A percentile compares a stretch with the other conserved stretches of the same genome.
Evolutionary conservation across 2,797 vertebrate species (phyloP).

Genomic region (Amazona finschi): DNA sequence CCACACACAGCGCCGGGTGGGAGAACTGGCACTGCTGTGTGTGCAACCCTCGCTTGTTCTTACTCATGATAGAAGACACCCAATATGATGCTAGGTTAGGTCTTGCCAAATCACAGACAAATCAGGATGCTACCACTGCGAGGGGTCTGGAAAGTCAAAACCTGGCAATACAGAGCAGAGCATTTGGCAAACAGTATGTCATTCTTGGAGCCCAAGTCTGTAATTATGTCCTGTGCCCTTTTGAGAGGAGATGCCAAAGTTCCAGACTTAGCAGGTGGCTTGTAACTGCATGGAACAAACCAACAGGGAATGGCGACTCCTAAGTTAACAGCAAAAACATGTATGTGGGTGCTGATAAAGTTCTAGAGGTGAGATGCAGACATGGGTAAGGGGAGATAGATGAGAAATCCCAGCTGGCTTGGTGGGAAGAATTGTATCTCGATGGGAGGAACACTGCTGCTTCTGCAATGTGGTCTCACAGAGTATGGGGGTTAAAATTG

Average conservation of each 20-base stretch:
- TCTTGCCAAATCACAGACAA: neutral
- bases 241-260: constrained; percentile 17
- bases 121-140: neutral
- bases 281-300: neutral
- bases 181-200: constrained; percentile 28
- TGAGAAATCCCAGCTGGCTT: neutral
- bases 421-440: neutral
- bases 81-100: no score
- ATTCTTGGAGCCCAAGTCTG: constrained; percentile 18
- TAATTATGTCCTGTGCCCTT: constrained; percentile 26
- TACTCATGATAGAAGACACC: neutral
- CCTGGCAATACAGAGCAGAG: neutral
- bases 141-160: constrained; percentile 8
- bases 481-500: neutral
- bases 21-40: neutral
- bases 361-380: neutral
- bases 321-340: neutral
- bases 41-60: neutral
- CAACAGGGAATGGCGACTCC: neutral
- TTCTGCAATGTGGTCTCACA: neutral
- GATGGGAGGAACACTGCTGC: neutral
- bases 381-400: neutral
- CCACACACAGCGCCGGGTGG: neutral
- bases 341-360: neutral
- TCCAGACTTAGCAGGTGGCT: constrained; percentile 49